phyloP scores from a whole-genome alignment of 2,113 vertebrate species.

The Xenopus borealis region DNA sequence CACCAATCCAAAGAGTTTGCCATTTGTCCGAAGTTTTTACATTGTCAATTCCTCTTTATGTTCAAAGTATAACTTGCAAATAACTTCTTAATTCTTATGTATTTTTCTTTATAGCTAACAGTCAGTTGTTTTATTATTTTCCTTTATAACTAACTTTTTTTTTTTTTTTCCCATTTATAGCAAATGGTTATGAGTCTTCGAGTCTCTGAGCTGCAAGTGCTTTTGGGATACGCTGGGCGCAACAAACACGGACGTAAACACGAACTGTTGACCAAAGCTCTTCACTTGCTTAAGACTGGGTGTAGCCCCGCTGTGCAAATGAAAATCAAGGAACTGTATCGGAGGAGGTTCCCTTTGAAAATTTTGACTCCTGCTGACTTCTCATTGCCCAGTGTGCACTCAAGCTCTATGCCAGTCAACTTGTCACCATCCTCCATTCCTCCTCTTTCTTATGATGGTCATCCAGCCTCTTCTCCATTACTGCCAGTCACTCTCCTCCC shows the following conservation, averaged over 20 bases:
- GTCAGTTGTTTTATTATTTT: too few species aligned
- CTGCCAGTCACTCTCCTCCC: constrained; percentile 92
- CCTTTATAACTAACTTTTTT: background rate
- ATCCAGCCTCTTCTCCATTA: constrained; percentile 83
- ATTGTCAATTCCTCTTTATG: too few species aligned
- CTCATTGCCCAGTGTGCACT: constrained; percentile 81
- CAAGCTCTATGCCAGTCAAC: constrained; percentile 80
- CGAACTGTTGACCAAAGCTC: constrained; percentile 95
- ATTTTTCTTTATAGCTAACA: too few species aligned
- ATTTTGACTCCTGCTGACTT: constrained; percentile 90
- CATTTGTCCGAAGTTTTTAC: too few species aligned
- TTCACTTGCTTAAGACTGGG: constrained; percentile 93
- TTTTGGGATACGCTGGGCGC: constrained; percentile 95
- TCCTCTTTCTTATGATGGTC: constrained; percentile 85
- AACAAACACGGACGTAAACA: constrained; percentile 99
- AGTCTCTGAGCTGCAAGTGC: constrained; percentile 97
- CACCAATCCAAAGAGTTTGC: too few species aligned
- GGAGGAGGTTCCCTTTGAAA: constrained; percentile 93
- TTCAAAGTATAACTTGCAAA: too few species aligned
- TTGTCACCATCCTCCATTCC: constrained; percentile 79
- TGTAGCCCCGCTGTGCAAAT: constrained; percentile 96
- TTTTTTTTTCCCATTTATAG: constrained; percentile 60
- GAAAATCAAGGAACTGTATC: constrained; percentile 98
- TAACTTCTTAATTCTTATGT: too few species aligned
- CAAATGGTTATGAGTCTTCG: constrained; percentile 99